A percentile compares a stretch with the other conserved stretches of the same genome.
Conservation (phyloP, 2,888 invertebrate genomes). For the Aspidapion aeneum region DNA sequence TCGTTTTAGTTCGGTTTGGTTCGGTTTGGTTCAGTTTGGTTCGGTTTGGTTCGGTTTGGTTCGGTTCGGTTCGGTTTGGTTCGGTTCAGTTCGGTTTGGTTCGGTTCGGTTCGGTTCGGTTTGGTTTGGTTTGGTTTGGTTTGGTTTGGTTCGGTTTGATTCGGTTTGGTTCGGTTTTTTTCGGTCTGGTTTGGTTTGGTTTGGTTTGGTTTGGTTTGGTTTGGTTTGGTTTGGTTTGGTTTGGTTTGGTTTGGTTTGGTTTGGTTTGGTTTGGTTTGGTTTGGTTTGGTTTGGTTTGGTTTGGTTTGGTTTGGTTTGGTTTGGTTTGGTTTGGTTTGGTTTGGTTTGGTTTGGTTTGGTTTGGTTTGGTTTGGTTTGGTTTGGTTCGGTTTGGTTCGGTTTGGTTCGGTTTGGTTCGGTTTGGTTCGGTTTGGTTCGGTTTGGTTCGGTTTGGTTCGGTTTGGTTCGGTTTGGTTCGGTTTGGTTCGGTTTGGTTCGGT, state of each 20-base stretch:
- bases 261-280: conserved; percentile 7
- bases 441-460: neutral
- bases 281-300: conserved; percentile 7
- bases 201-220: conserved; percentile 7
- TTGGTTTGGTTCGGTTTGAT: too few relatives aligned
- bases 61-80: too few relatives aligned
- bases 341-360: conserved; percentile 7
- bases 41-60: too few relatives aligned
- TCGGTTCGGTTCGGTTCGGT: too few relatives aligned
- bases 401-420: neutral
- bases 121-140: too few relatives aligned
- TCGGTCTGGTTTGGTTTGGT: conserved; percentile 4
- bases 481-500: neutral
- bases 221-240: conserved; percentile 7
- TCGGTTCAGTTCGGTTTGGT: too few relatives aligned
- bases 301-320: conserved; percentile 7
- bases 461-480: neutral
- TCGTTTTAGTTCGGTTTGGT: too few relatives aligned
- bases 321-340: conserved; percentile 7
- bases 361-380: conserved; percentile 7
- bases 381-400: conserved; percentile 5
- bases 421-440: neutral
- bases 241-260: conserved; percentile 7
- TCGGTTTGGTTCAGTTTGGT: too few relatives aligned
- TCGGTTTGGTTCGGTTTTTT: too few relatives aligned